Base-by-base conservation (phyloP, 2,797 vertebrate genomes). In the Glyptemys insculpta region DNA sequence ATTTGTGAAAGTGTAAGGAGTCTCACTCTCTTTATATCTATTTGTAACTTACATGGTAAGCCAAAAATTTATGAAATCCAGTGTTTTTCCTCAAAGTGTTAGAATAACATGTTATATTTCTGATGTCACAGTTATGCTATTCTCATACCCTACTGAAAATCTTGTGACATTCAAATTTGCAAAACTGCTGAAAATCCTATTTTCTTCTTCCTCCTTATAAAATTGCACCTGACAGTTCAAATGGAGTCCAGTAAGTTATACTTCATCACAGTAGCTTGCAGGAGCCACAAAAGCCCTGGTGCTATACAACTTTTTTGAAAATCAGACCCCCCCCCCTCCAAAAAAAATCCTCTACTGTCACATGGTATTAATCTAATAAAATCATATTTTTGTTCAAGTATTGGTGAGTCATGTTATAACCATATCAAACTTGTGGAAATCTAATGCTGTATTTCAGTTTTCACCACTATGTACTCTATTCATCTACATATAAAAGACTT, bases 261-360 rank as follows among this genome's bases (percentile, higher is more conserved):
- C 49, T 91, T 92, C 62, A 54, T 86, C 57, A 94, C 53, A 62
- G 34, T n/a, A 81, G 59, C 21, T 68, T 87, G 18, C 57, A 65
- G 31, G 68, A 83, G 41, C 49, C 78, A 65, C 44, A 53, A 86
- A 56, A 88, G 88, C 56, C 50, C 1, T 18, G 19, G 37, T 68
- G 47, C 4, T 12, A 83, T 59, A 65, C 49, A 96, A 87, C n/a
- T 76, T 95, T 86, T 68, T 81, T 41, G n/a, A 91, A 95, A 95
- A 95, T 57, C 79, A 49, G 78, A 87, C 14, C 18, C 50, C 79
- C 41, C 2, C 3, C 9, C 3, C 1, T 57, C 34, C 37, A 52
- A 84, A 54, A 78, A 37, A 78, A 41, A 41, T 81, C 41, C 18
- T 68, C 21, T 78, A 37, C 6, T 62, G 1, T n/a, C 89, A 14